A percentile compares a stretch with the other conserved stretches of the same genome.
Conservation (phyloP, 2,888 invertebrate genomes). For the Eretmocerus hayati region DNA sequence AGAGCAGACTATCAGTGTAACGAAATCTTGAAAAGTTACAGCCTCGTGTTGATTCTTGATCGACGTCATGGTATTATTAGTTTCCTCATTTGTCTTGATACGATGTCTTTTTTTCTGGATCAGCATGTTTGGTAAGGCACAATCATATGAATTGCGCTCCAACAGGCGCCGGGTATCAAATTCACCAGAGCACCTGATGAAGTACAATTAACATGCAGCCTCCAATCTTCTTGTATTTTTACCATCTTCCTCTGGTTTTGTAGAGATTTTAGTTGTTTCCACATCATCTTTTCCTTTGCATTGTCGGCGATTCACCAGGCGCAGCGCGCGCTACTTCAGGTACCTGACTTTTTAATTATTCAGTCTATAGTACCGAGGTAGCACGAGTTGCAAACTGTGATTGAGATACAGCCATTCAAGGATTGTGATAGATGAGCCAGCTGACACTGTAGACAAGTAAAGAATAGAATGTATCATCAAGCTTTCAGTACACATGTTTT, state of each 20-base stretch:
- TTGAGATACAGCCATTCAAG: too few species aligned
- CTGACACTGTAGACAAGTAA: too few species aligned
- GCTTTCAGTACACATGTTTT: too few species aligned
- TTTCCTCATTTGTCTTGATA: too few species aligned
- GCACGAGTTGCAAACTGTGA: slow-evolving; percentile 64
- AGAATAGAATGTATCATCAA: too few species aligned
- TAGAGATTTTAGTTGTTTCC: too few species aligned
- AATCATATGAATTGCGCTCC: slow-evolving; percentile 94
- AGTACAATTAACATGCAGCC: slow-evolving; percentile 97
- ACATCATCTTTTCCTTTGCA: background rate
- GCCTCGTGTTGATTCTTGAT: too few species aligned
- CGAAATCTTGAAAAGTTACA: too few species aligned
- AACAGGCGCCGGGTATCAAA: slow-evolving; percentile 91
- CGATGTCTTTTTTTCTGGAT: too few species aligned
- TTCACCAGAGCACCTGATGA: slow-evolving; percentile 99
- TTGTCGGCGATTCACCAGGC: slow-evolving; percentile 40
- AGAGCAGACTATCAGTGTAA: too few species aligned
- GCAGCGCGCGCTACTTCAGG: slow-evolving; percentile 98
- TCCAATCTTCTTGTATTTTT: slow-evolving; percentile 13
- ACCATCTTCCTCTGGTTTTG: background rate
- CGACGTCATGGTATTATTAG: too few species aligned
- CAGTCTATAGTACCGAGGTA: slow-evolving; percentile 85
- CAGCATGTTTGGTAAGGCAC: slow-evolving; percentile 41
- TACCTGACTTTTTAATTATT: slow-evolving; percentile 80
- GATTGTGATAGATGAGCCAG: too few species aligned